Base-by-base conservation (phyloP, 2,888 invertebrate species). In the Folsomia candida region DNA sequence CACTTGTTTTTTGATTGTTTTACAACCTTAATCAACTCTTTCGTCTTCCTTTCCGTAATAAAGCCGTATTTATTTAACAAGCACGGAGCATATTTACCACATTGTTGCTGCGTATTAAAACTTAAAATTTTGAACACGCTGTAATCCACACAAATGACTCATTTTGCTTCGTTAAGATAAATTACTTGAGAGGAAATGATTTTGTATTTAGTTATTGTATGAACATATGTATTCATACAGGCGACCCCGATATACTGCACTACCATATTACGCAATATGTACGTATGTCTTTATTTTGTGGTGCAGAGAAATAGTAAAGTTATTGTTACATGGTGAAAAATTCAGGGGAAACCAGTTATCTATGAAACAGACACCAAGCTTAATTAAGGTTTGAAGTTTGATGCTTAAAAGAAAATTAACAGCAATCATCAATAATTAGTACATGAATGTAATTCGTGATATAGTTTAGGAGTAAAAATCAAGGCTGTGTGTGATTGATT, bases 1-100 rank as follows among this genome's bases (percentile, higher is more conserved):
- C 37, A 37, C 37, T 37, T 37, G 65, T 65, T 65, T 54, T 27
- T 65, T 65, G 65, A 65, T 65, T 65, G 65, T 65, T 65, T 65
- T 65, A 65, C 65, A 65, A 27, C 65, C 22, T 37, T 64, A 64
- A 22, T 54, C 54, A 54, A 54, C 54, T 54, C 54, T 20, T 20
- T 22, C n/a, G 11, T 54, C 22, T 54, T 20, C 22, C 6, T 6
- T 54, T 54, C 11, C 6, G 54, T 54, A 54, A 54, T 54, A 54
- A 54, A 54, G 54, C n/a, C 22, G 18, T 6, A n/a, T 14, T n/a
- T n/a, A n/a, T n/a, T 54, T 54, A 54, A 54, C 37, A 54, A 54
- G n/a, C n/a, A n/a, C n/a, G 6, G 54, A 54, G 20, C 18, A 54
- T 54, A 54, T 4, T 37, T 14, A 37, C 4, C 6, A 14, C 18